phyloP scores from a whole-genome alignment of 2,113 vertebrate species.

The Ptilonorhynchus violaceus region DNA sequence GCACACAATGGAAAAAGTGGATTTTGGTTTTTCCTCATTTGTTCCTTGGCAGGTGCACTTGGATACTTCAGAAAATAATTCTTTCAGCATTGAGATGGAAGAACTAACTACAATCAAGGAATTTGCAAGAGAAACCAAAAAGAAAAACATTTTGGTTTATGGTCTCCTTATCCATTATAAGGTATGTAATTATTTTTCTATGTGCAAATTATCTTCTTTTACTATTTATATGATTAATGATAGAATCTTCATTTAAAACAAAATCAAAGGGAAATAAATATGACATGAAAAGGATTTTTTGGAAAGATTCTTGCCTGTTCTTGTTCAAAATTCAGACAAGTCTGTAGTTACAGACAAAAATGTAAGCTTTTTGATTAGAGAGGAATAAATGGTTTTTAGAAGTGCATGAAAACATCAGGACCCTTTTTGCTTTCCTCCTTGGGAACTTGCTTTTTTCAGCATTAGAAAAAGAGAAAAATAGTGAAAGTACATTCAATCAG shows the following conservation, averaged over 20 bases:
- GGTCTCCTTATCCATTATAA: constrained; percentile 68
- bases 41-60: constrained; percentile 66
- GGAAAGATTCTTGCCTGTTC: background rate
- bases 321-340: constrained; percentile 10
- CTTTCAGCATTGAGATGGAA: constrained; percentile 50
- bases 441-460: background rate
- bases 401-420: background rate
- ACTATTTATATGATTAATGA: background rate
- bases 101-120: constrained; percentile 50
- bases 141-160: constrained; percentile 73
- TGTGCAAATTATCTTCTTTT: background rate
- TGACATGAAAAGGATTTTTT: background rate
- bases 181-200: constrained; percentile 64
- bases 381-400: background rate
- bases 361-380: background rate
- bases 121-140: constrained; percentile 68
- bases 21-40: background rate
- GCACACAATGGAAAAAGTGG: background rate
- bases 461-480: background rate
- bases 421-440: background rate
- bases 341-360: background rate
- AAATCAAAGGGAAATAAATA: constrained; percentile 29
- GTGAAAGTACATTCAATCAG: background rate
- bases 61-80: constrained; percentile 40
- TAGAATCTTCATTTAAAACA: background rate